Percentiles rank a stretch among this genome's conserved stretches.
These are phyloP conservation scores for Echinometra lucunter DNA, from an alignment of 53 echinoderm and acorn worm genomes.

Conservation along the genomic window DNA sequence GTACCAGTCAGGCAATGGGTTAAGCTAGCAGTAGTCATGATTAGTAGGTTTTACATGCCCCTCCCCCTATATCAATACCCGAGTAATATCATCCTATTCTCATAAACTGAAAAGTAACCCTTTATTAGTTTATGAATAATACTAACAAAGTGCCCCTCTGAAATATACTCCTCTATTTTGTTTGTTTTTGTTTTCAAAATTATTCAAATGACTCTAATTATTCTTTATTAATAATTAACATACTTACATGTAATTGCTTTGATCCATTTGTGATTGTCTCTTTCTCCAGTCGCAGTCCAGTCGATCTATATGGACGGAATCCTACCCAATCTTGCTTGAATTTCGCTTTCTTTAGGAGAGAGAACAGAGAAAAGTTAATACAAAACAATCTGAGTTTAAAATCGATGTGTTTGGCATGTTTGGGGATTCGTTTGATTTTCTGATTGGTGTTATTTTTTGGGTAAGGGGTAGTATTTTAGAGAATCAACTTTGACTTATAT, in stretches of 20 bases:
- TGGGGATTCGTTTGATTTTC: too few species aligned
- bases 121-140: too few species aligned
- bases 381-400: too few species aligned
- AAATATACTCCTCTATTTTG: background rate
- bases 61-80: too few species aligned
- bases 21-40: too few species aligned
- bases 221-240: background rate
- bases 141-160: too few species aligned
- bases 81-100: background rate
- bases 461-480: too few species aligned
- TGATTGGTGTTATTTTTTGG: too few species aligned
- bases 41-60: too few species aligned
- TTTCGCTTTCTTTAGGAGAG: background rate
- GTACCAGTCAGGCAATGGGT: too few species aligned
- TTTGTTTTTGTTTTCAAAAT: background rate
- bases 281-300: constrained; percentile 13
- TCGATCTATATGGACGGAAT: constrained; percentile 4
- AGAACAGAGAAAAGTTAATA: background rate
- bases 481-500: too few species aligned
- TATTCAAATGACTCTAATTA: background rate
- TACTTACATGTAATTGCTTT: constrained; percentile 27
- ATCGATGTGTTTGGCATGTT: too few species aligned
- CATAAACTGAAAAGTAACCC: background rate
- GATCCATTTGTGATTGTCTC: constrained; percentile 11
- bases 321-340: constrained; percentile 32